A percentile compares a stretch with the other conserved stretches of the same genome.
These are phyloP conservation scores for Timema cristinae DNA, from an alignment of 2,888 invertebrate genomes.

Conservation along the genomic window DNA sequence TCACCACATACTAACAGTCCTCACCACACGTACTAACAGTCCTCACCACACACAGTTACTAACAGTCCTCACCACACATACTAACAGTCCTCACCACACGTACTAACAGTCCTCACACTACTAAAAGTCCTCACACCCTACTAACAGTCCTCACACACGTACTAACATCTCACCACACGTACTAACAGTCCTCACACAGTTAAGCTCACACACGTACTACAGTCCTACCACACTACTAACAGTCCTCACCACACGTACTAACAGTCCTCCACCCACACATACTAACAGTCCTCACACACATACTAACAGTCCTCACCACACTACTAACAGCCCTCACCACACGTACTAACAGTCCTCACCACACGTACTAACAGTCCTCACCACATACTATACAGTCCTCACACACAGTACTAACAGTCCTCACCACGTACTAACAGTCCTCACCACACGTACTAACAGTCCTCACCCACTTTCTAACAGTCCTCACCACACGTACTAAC, in stretches of 20 bases:
- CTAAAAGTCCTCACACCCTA: background rate
- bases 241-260: background rate
- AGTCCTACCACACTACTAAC: background rate
- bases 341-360: background rate
- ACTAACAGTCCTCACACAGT: background rate
- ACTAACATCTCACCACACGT: background rate
- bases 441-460: background rate
- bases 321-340: background rate
- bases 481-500: background rate
- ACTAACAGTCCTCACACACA: background rate
- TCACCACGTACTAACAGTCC: background rate
- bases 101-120: background rate
- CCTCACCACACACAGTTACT: background rate
- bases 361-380: background rate
- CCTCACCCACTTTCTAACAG: background rate
- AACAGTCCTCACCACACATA: background rate
- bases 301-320: background rate
- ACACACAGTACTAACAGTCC: too few species aligned
- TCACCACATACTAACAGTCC: background rate
- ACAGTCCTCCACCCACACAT: too few species aligned
- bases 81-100: background rate
- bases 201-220: background rate
- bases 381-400: too few species aligned
- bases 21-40: background rate
- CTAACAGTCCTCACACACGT: background rate